Percentiles rank a stretch among this genome's conserved stretches.
Evolutionary conservation across 1,140 invertebrate species (phyloP).

Genomic region (Drosophila aff.): DNA sequence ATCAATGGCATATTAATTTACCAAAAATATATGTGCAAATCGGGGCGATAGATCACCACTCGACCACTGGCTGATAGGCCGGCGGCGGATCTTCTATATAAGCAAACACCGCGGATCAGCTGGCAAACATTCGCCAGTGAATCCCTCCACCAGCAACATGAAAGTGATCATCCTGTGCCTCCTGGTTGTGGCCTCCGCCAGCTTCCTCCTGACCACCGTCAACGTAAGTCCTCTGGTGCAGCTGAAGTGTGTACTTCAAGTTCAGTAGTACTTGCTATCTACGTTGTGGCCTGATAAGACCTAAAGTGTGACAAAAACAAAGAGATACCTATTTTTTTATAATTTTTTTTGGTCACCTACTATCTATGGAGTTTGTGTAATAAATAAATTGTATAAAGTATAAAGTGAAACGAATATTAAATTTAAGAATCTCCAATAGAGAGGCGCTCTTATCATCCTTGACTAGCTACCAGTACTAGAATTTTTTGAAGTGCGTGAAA

Average conservation of each 20-base stretch:
- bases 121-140: slow-evolving; percentile 33
- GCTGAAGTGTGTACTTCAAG: neutral
- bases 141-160: slow-evolving; percentile 42
- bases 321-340: too few species aligned
- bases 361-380: neutral
- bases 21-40: slow-evolving; percentile 35
- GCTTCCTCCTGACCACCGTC: slow-evolving; percentile 48
- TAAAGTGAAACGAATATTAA: neutral
- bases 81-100: slow-evolving; percentile 36
- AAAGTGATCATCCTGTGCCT: slow-evolving; percentile 57
- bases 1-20: slow-evolving; percentile 31
- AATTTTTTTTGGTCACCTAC: too few species aligned
- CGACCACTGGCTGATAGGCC: slow-evolving; percentile 20
- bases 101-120: slow-evolving; percentile 16
- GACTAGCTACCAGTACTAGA: neutral
- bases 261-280: neutral
- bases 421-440: neutral
- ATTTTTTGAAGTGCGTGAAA: neutral
- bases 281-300: neutral
- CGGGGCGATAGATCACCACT: slow-evolving; percentile 15
- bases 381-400: neutral
- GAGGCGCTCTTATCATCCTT: neutral
- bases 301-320: too few species aligned
- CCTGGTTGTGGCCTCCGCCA: slow-evolving; percentile 46
- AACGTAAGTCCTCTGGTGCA: slow-evolving; percentile 39